Conservation (phyloP, 2,113 vertebrate genomes). For the Ceratotherium simum region DNA sequence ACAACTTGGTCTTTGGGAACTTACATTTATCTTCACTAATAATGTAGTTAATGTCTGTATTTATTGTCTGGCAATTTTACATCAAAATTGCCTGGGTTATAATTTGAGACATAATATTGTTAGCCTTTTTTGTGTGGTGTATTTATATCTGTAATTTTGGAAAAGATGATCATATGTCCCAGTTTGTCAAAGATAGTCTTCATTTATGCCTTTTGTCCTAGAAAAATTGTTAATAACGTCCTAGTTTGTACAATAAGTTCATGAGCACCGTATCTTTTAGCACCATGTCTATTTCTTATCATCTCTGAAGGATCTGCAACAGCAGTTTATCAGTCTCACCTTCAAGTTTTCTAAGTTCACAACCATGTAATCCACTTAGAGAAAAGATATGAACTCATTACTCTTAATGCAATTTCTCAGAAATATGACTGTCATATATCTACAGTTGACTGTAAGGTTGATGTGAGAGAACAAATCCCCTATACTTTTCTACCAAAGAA, state of each 20-base stretch:
- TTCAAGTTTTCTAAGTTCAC: conserved; percentile 32
- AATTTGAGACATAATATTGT: not conserved
- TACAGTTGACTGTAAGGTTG: not conserved
- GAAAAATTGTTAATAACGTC: not conserved
- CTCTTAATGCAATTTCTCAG: not conserved
- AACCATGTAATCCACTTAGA: not conserved
- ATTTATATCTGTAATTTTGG: not conserved
- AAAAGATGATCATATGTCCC: not conserved
- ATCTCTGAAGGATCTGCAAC: not conserved
- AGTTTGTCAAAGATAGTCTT: not conserved
- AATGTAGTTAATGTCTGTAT: not conserved
- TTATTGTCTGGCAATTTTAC: not conserved
- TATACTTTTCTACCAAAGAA: not conserved
- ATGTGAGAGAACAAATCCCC: not conserved
- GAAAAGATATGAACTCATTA: conserved; percentile 1
- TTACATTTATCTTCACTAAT: not conserved
- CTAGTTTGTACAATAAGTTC: not conserved
- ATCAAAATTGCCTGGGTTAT: not conserved
- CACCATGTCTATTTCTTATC: not conserved
- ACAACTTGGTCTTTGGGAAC: not conserved
- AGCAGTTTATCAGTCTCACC: not conserved
- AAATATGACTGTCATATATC: not conserved
- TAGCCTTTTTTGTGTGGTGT: not conserved
- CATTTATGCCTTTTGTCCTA: not conserved
- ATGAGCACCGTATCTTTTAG: not conserved